Base-by-base conservation (phyloP, 1,140 invertebrate genomes). In the Sitobion miscanthi region DNA sequence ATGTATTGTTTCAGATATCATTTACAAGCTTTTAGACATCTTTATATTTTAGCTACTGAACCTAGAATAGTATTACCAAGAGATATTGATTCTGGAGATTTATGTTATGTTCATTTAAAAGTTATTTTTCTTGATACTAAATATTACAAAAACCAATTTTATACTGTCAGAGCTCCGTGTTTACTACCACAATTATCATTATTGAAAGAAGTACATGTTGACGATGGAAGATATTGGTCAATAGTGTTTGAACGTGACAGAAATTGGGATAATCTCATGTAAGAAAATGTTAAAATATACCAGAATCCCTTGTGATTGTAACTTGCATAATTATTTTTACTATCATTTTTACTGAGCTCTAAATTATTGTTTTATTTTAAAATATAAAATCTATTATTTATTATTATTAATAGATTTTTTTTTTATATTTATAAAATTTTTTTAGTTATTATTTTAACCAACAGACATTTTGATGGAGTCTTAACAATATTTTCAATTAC, bases 21-120 rank as follows among this genome's bases (percentile, higher is more conserved):
- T 95, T 95, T 99, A 91, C 99, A 99, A 96, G 99, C 99, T 0
- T 97, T 99, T 94, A 96, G 99, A 54, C 99, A 99, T 96, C 95
- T 99, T 30, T 99, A 99, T 95, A 98, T 99, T 21, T 95, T 99
- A 91, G 99, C 99, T 5, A 97, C 97, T 21, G 98, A 99, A 95
- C 97, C 98, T 1, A 95, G 99, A 38, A 95, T 99, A 20, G 95
- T 99, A 69, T 95, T 99, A 92, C 98, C 98, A 0, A 96, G 97
- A 86, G 98, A 99, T 95, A 97, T 99, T 17, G 97, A 97, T 94
- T 97, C 97, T 21, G 96, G 97, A 54, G 96, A 96, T 94, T 96
- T 97, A 49, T 98, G 98, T 95, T 98, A 98, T 94, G 97, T 97
- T 14, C 97, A 97, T 93, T 96, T 99, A 87, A 96, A 96, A 94